A percentile compares a stretch with the other conserved stretches of the same genome.
phyloP scores from a whole-genome alignment of 2,888 invertebrate species.

The Eurytoma adleriae region DNA sequence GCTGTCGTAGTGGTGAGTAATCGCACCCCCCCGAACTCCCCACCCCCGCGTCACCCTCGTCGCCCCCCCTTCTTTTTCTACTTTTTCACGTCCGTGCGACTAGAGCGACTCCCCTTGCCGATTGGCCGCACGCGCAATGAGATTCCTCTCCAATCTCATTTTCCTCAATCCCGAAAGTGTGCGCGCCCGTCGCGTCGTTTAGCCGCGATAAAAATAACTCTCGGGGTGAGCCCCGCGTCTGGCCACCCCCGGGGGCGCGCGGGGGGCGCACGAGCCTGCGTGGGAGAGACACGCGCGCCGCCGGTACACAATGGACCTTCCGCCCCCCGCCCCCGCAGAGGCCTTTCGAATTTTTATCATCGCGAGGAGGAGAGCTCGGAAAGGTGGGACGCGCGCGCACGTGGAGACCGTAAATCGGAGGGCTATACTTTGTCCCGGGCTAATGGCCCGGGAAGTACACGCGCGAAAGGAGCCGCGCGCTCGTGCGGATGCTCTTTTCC shows the following conservation, averaged over 20 bases:
- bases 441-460: no score
- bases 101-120: neutral
- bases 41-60: neutral
- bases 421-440: no score
- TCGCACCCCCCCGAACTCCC: conserved; percentile 22
- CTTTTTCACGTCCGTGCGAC: conserved; percentile 18
- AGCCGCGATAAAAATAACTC: conserved; percentile 45
- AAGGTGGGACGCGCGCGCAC: no score
- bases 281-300: no score
- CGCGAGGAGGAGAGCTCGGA: no score
- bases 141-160: conserved; percentile 31
- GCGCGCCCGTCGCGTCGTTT: conserved; percentile 11
- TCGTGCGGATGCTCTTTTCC: no score
- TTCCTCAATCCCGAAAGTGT: conserved; percentile 1
- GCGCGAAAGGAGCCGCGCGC: no score
- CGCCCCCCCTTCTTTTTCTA: neutral
- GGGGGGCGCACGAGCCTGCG: neutral
- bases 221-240: neutral
- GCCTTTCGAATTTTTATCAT: no score
- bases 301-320: no score
- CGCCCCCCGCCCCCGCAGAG: no score
- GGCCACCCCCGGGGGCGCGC: neutral
- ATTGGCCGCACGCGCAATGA: conserved; percentile 19
- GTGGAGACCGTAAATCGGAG: no score
- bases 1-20: conserved; percentile 63